These are phyloP conservation scores for Macroramphosus scolopax DNA, from an alignment of 2,797 vertebrate species.

Conservation along the genomic window DNA sequence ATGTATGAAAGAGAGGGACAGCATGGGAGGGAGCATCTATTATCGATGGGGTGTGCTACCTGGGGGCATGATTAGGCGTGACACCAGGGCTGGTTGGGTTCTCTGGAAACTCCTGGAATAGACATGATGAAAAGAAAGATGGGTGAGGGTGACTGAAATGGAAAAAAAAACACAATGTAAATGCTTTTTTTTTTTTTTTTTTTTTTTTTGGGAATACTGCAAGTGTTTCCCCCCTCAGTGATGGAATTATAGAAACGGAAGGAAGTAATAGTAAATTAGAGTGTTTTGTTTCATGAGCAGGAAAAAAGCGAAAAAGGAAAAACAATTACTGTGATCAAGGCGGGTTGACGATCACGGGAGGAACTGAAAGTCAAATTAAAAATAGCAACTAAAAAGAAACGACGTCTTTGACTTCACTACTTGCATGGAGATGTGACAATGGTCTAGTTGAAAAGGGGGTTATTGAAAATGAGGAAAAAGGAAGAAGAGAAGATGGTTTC, in stretches of 20 bases:
- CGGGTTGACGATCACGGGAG: slow-evolving; percentile 13
- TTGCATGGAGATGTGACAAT: slow-evolving; percentile 48
- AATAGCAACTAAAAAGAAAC: slow-evolving; percentile 8
- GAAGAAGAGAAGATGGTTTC: slow-evolving; percentile 45
- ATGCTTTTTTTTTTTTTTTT: slow-evolving; percentile 40
- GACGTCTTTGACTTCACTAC: slow-evolving; percentile 18
- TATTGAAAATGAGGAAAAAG: slow-evolving; percentile 39
- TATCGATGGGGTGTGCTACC: slow-evolving; percentile 83
- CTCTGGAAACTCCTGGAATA: slow-evolving; percentile 88
- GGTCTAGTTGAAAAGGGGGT: slow-evolving; percentile 38
- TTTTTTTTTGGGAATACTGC: slow-evolving; percentile 23
- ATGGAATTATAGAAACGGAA: slow-evolving; percentile 6
- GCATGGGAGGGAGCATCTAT: slow-evolving; percentile 75
- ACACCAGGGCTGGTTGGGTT: slow-evolving; percentile 83
- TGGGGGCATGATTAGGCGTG: slow-evolving; percentile 86
- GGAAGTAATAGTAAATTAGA: slow-evolving; percentile 4
- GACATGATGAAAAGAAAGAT: slow-evolving; percentile 85
- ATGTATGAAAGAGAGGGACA: slow-evolving; percentile 77
- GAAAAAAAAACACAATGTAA: slow-evolving; percentile 78
- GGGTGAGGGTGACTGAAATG: slow-evolving; percentile 80
- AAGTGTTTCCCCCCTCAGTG: no score
- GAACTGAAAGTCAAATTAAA: slow-evolving; percentile 17
- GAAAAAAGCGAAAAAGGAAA: slow-evolving; percentile 32
- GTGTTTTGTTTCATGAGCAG: slow-evolving; percentile 14
- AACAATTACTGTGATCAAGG: slow-evolving; percentile 13